These are phyloP conservation scores for Eretmocerus hayati DNA, from an alignment of 2,888 invertebrate genomes.

Conservation along the genomic window DNA sequence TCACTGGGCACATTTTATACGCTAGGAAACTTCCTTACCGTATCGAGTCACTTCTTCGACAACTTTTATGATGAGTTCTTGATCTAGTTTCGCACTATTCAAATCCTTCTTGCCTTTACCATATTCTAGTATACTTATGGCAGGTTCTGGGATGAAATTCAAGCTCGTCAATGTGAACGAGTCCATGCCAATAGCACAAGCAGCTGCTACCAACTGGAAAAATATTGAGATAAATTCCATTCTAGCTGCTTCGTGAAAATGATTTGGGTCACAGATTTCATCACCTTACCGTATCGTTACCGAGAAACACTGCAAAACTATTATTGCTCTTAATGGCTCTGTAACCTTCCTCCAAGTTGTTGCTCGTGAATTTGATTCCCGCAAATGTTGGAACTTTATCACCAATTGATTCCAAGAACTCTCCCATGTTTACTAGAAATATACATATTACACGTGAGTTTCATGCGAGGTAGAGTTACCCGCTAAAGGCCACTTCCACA, in stretches of 20 bases:
- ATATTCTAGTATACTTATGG: slow-evolving; percentile 53
- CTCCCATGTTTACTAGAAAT: slow-evolving; percentile 64
- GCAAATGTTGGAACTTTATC: slow-evolving; percentile 64
- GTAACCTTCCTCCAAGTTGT: slow-evolving; percentile 61
- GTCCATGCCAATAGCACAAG: slow-evolving; percentile 61
- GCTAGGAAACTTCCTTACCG: too few relatives aligned
- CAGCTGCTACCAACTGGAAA: slow-evolving; percentile 58
- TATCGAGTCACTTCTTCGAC: slow-evolving; percentile 42
- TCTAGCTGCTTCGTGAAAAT: slow-evolving; percentile 37
- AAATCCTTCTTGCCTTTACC: slow-evolving; percentile 48
- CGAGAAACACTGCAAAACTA: slow-evolving; percentile 57
- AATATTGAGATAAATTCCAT: too few relatives aligned
- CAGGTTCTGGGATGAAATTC: slow-evolving; percentile 59
- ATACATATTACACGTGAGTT: slow-evolving; percentile 2
- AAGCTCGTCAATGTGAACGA: slow-evolving; percentile 66
- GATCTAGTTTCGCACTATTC: slow-evolving; percentile 49
- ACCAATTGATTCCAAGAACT: slow-evolving; percentile 58
- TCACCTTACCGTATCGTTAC: slow-evolving; percentile 58
- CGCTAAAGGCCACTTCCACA: too few relatives aligned
- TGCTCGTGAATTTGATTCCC: slow-evolving; percentile 78
- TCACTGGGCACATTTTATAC: too few relatives aligned
- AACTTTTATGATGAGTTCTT: slow-evolving; percentile 42
- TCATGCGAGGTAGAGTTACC: background rate
- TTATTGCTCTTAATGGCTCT: slow-evolving; percentile 53
- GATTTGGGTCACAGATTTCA: slow-evolving; percentile 33